phyloP scores from a whole-genome alignment of 2,797 vertebrate species.

The Thamnophis elegans region DNA sequence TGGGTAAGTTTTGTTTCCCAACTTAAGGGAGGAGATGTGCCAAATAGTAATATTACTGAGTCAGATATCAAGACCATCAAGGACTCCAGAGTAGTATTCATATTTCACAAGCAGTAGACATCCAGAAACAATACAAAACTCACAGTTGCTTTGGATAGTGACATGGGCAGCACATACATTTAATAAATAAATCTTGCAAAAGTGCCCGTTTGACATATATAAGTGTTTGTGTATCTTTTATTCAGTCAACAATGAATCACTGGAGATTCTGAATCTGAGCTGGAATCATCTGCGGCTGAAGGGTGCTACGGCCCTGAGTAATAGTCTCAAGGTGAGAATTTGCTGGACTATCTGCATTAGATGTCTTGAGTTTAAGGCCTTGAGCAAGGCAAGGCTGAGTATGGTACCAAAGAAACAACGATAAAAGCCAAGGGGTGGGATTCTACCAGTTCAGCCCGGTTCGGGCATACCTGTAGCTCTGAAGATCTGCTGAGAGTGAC shows the following conservation, averaged over 20 bases:
- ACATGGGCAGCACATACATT: background rate
- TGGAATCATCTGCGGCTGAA: constrained; percentile 87
- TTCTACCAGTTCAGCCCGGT: too few relatives aligned
- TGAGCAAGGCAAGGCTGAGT: background rate
- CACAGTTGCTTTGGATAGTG: background rate
- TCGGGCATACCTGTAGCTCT: too few relatives aligned
- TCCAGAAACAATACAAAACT: background rate
- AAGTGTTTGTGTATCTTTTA: constrained; percentile 16
- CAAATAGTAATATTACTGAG: background rate
- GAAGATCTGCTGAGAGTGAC: too few relatives aligned
- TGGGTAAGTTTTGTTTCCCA: constrained; percentile 73
- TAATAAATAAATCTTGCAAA: background rate
- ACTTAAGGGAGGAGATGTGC: background rate
- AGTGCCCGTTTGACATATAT: background rate
- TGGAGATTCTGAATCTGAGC: constrained; percentile 83
- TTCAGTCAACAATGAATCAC: constrained; percentile 82
- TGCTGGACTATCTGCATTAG: constrained; percentile 57
- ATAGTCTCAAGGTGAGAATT: constrained; percentile 81
- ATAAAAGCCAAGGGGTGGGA: background rate
- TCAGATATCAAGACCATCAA: background rate
- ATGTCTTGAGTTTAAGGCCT: background rate
- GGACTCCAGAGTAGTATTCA: background rate
- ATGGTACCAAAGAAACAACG: background rate
- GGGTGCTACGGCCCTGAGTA: constrained; percentile 81
- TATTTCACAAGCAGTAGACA: background rate